Evolutionary conservation across 1,140 invertebrate species (phyloP), one percentile per base, ranked within the genome.

Genomic region (Lordiphosa clarofinis): DNA sequence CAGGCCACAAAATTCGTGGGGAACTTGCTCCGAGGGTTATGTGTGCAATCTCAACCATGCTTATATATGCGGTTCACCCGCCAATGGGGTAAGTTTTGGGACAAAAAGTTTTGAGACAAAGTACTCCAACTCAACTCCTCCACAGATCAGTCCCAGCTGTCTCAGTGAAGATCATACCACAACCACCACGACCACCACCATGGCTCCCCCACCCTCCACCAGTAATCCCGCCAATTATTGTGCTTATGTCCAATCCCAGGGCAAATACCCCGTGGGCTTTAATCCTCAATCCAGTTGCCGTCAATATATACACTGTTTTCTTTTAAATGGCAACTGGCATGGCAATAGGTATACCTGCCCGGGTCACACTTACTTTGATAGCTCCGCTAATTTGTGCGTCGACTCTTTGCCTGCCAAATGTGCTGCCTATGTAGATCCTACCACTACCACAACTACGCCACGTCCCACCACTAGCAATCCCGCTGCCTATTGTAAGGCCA

Each of bases 281-380:
- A 54, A 70, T 35, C 46, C 69, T 11, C 52, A 47, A 24, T 82
- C 54, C 21, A 74, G 69, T 1, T 88, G 86, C 42, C 68, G 37
- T 33, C 81, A 87, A 73, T 88, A 88, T 21, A 63, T 88, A 13
- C 39, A 70, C 8, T 88, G 87, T 42, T 56, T 37, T 9, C 12
- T 56, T 28, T 37, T 39, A 7, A 49, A 40, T 33, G 63, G 64
- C 36, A 53, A 6, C 1, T 88, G 87, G 87, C 4, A 4, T 11
- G 87, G 87, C 2, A 10, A 66, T 4, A 42, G 53, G 3, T 88
- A 88, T 35, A 74, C 62, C 2, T 84, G 78, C 24, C 64, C 78
- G 13, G 75, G 72, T 1, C 13, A 4, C 7, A 40, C 63, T 8
- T 81, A 63, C 37, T 84, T 84, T 11, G 53, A 62, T 47, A 66